Percentiles rank a stretch among this genome's conserved stretches.
These are phyloP conservation scores for Sarcophilus harrisii DNA, from an alignment of 2,797 vertebrate species.

Conservation along the genomic window DNA sequence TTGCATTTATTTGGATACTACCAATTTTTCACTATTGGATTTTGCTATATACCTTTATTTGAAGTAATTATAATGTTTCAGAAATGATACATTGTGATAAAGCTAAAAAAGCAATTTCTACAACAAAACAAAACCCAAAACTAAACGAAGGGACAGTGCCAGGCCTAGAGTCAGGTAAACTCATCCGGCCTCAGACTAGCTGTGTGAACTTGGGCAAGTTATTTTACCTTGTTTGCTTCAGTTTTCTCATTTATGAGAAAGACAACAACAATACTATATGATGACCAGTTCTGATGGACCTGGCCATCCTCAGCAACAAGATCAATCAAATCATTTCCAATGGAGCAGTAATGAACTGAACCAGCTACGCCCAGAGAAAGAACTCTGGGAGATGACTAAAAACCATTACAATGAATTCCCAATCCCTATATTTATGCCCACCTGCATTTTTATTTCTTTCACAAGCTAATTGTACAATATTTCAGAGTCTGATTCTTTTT, in stretches of 20 bases:
- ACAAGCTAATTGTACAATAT: no score
- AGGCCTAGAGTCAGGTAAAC: background rate
- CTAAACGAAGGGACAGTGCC: slow-evolving; percentile 19
- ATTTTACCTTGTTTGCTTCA: background rate
- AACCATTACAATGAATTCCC: no score
- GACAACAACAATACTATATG: no score
- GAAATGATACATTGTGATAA: slow-evolving; percentile 60
- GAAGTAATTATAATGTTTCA: slow-evolving; percentile 29
- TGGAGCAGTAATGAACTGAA: no score
- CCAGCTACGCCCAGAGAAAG: no score
- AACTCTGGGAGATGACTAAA: no score
- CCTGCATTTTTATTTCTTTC: no score
- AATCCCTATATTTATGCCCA: no score
- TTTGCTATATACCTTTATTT: slow-evolving; percentile 55
- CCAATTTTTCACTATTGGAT: background rate
- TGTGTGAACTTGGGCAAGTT: background rate
- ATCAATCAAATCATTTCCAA: no score
- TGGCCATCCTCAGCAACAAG: no score
- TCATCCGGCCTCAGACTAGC: background rate
- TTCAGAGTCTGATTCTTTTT: no score
- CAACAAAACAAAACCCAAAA: slow-evolving; percentile 21
- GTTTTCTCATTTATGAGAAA: background rate
- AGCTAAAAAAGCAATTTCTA: slow-evolving; percentile 61
- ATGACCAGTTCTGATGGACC: no score
- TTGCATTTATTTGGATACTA: slow-evolving; percentile 51